Evolutionary conservation across 2,888 invertebrate species (phyloP).

Genomic region (Catocala sponsa): DNA sequence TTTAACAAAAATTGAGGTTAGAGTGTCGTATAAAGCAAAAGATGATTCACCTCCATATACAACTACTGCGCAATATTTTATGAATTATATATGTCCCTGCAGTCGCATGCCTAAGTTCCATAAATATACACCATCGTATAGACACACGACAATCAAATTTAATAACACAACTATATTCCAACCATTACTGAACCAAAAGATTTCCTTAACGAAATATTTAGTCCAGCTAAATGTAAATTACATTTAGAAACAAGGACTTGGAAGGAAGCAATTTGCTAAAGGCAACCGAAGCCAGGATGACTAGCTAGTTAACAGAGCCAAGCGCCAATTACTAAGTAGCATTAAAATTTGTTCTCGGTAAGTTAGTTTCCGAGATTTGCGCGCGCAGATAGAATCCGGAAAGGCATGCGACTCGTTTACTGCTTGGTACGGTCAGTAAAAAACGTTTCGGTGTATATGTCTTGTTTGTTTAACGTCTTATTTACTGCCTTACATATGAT

Average conservation of each 20-base stretch:
- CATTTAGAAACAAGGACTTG: neutral
- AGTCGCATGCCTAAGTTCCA: too few species aligned
- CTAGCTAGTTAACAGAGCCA: slow-evolving; percentile 24
- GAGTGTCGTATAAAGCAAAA: too few species aligned
- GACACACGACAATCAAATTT: too few species aligned
- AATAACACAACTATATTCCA: too few species aligned
- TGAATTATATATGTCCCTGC: too few species aligned
- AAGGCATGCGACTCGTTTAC: slow-evolving; percentile 62
- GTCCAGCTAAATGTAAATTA: neutral
- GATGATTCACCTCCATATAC: too few species aligned
- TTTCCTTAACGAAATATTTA: neutral
- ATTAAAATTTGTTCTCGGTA: slow-evolving; percentile 65
- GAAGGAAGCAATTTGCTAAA: slow-evolving; percentile 1
- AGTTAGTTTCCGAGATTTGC: slow-evolving; percentile 66
- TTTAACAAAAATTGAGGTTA: too few species aligned
- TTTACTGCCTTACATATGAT: too few species aligned
- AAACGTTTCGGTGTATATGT: slow-evolving; percentile 5
- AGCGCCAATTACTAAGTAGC: slow-evolving; percentile 52
- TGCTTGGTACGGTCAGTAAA: slow-evolving; percentile 52
- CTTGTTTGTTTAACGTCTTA: neutral
- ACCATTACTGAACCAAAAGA: neutral
- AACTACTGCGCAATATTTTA: too few species aligned
- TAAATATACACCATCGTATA: too few species aligned
- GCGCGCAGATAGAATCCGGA: slow-evolving; percentile 61
- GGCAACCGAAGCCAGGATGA: slow-evolving; percentile 6